A percentile compares a stretch with the other conserved stretches of the same genome.
These are phyloP conservation scores for Chrysopa pallens DNA, from an alignment of 1,140 invertebrate genomes.

Conservation along the genomic window DNA sequence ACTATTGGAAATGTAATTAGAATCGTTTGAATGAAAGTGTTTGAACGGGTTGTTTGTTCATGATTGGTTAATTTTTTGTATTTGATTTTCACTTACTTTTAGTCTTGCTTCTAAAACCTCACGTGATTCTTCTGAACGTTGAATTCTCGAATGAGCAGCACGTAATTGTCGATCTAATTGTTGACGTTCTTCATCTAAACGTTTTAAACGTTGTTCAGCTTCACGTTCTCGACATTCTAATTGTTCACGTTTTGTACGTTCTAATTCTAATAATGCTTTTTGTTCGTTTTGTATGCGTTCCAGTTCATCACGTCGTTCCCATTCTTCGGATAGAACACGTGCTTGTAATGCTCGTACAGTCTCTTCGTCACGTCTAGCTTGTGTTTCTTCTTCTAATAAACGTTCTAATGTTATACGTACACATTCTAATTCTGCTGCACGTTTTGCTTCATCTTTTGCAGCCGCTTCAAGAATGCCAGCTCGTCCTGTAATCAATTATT, in stretches of 20 bases:
- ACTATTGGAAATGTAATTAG: too few relatives aligned
- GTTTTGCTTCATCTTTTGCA: constrained; percentile 47
- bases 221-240: constrained; percentile 50
- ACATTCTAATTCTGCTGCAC: constrained; percentile 50
- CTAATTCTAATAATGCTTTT: constrained; percentile 45
- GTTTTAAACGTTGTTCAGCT: constrained; percentile 39
- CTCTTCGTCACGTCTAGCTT: constrained; percentile 69
- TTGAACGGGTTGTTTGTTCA: too few relatives aligned
- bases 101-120: constrained; percentile 44
- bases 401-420: constrained; percentile 43
- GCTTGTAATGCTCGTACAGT: constrained; percentile 57
- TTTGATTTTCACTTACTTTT: constrained; percentile 19
- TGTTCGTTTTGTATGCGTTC: constrained; percentile 61
- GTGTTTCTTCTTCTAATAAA: constrained; percentile 57
- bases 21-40: too few relatives aligned
- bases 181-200: constrained; percentile 47
- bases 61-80: neutral
- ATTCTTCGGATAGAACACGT: constrained; percentile 60
- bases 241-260: constrained; percentile 49
- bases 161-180: constrained; percentile 44
- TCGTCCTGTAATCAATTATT: constrained; percentile 15
- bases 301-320: constrained; percentile 61
- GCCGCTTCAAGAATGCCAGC: constrained; percentile 42
- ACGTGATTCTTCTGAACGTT: constrained; percentile 41
- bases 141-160: constrained; percentile 43